A percentile compares a stretch with the other conserved stretches of the same genome.
Conservation (phyloP, 2,888 invertebrate species). For the Ophion slaviceki region DNA sequence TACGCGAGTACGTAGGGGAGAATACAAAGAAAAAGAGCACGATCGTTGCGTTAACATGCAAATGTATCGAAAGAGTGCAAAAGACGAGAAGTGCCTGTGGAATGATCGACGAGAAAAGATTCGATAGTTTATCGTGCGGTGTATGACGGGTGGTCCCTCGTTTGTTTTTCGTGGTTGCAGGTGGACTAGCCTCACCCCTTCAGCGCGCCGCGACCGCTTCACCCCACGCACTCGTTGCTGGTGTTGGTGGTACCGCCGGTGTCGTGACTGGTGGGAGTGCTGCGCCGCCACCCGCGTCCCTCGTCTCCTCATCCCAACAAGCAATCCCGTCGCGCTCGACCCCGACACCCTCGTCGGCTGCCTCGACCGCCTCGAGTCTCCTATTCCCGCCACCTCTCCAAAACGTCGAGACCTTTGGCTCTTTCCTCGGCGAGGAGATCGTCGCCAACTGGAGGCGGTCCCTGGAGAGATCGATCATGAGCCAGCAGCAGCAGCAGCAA, state of each 20-base stretch:
- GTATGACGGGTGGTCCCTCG: slow-evolving; percentile 67
- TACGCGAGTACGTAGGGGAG: no score
- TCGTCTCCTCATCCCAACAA: slow-evolving; percentile 78
- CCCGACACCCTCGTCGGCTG: slow-evolving; percentile 81
- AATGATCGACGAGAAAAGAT: slow-evolving; percentile 32
- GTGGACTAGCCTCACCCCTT: slow-evolving; percentile 83
- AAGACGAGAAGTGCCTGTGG: neutral
- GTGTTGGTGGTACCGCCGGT: slow-evolving; percentile 75
- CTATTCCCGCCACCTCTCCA: slow-evolving; percentile 86
- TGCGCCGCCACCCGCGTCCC: slow-evolving; percentile 79
- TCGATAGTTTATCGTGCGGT: slow-evolving; percentile 59
- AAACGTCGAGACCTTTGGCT: slow-evolving; percentile 90
- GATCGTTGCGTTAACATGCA: neutral
- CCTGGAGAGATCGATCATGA: slow-evolving; percentile 85
- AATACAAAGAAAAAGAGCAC: slow-evolving; percentile 10
- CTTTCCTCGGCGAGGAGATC: slow-evolving; percentile 92
- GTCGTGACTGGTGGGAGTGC: slow-evolving; percentile 73
- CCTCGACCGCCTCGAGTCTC: slow-evolving; percentile 82
- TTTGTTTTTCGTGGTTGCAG: slow-evolving; percentile 83
- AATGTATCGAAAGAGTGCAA: slow-evolving; percentile 60
- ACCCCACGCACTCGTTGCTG: slow-evolving; percentile 80
- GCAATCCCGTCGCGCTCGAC: slow-evolving; percentile 81
- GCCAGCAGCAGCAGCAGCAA: slow-evolving; percentile 79
- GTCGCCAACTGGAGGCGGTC: slow-evolving; percentile 91
- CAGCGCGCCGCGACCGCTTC: slow-evolving; percentile 83